Conservation (phyloP, 1,140 invertebrate species). For the Macrobrachium nipponense region DNA sequence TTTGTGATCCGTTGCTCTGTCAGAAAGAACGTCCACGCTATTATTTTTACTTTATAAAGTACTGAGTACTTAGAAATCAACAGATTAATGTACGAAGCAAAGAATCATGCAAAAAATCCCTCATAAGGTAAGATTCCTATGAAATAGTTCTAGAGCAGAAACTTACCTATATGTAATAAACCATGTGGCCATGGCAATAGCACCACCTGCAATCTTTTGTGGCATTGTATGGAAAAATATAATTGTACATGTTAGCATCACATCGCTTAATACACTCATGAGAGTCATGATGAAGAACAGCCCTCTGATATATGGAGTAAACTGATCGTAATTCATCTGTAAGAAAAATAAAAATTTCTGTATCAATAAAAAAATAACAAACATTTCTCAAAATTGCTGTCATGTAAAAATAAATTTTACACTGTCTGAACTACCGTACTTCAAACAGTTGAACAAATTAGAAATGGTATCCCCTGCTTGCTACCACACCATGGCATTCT, state of each 20-base stretch:
- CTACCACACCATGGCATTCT: too few relatives aligned
- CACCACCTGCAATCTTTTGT: slow-evolving; percentile 91
- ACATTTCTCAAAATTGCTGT: not conserved
- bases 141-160: slow-evolving; percentile 65
- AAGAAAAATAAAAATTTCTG: not conserved
- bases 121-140: not conserved
- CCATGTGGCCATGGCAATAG: slow-evolving; percentile 89
- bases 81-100: not conserved
- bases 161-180: slow-evolving; percentile 91
- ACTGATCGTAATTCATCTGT: slow-evolving; percentile 67
- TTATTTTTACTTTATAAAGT: too few relatives aligned
- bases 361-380: not conserved
- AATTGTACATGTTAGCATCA: slow-evolving; percentile 92
- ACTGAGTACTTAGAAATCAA: too few relatives aligned
- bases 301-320: slow-evolving; percentile 84
- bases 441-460: too few relatives aligned
- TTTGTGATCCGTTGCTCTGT: too few relatives aligned
- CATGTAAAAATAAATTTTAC: too few relatives aligned
- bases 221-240: slow-evolving; percentile 95
- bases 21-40: too few relatives aligned
- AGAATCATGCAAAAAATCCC: not conserved
- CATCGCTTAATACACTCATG: slow-evolving; percentile 89
- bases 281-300: slow-evolving; percentile 84
- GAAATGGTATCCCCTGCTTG: too few relatives aligned
- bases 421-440: too few relatives aligned